Conservation (phyloP, 2,797 vertebrate genomes). For the Gorsachius magnificus region DNA sequence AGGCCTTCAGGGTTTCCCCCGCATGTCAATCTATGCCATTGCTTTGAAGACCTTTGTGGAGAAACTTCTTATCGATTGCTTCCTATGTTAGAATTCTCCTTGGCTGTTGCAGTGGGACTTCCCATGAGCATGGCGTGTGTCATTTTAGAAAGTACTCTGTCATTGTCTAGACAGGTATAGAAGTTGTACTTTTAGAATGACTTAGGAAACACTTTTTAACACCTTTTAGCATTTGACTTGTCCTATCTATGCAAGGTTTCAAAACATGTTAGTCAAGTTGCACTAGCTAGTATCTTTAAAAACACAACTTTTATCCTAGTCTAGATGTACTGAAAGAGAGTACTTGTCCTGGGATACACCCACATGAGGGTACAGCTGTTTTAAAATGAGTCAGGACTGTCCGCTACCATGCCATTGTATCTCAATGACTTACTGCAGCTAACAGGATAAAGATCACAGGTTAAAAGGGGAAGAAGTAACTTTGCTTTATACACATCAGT, state of each 20-base stretch:
- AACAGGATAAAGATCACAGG: background rate
- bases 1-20: background rate
- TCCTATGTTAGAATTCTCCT: background rate
- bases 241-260: background rate
- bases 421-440: background rate
- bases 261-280: background rate
- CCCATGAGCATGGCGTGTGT: background rate
- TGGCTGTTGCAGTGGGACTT: background rate
- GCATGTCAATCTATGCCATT: background rate
- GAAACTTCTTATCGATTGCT: background rate
- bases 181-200: conserved; percentile 1
- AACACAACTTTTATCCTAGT: background rate
- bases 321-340: background rate
- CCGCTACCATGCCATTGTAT: background rate
- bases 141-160: background rate
- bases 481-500: conserved; percentile 34
- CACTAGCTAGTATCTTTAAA: background rate
- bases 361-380: background rate
- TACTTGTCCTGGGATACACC: background rate
- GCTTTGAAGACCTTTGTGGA: background rate
- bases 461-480: conserved; percentile 42
- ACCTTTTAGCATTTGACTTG: background rate
- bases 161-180: background rate
- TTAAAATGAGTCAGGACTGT: background rate
- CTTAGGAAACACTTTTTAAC: background rate